These are phyloP conservation scores for Cordilura impudica DNA, from an alignment of 2,888 invertebrate genomes.

Conservation along the genomic window DNA sequence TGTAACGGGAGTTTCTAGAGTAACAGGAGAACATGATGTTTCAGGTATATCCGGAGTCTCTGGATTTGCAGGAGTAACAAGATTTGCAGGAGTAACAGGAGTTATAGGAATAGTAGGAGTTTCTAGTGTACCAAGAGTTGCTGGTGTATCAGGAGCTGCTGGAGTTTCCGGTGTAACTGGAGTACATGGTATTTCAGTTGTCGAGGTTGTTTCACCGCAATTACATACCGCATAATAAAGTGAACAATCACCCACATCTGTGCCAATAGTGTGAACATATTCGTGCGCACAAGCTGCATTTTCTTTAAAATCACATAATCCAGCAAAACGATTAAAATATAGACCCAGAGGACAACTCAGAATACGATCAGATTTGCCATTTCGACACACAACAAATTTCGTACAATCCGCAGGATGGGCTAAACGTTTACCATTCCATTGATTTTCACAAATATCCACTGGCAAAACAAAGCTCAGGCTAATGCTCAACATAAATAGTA, in stretches of 20 bases:
- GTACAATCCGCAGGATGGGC: slow-evolving; percentile 66
- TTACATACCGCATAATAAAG: slow-evolving; percentile 52
- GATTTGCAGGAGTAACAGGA: not conserved
- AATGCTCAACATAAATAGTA: no score
- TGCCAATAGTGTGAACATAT: no score
- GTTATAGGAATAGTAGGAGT: not conserved
- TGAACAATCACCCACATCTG: no score
- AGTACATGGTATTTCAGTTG: not conserved
- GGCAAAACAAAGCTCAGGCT: no score
- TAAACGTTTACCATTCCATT: slow-evolving; percentile 67
- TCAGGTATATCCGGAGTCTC: not conserved
- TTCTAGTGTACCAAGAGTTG: not conserved
- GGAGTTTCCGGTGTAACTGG: not conserved
- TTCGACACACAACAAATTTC: slow-evolving; percentile 67
- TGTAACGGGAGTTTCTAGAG: not conserved
- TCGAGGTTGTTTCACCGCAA: not conserved
- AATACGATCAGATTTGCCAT: slow-evolving; percentile 55
- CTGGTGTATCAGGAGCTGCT: not conserved
- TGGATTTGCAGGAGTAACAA: not conserved
- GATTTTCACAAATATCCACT: slow-evolving; percentile 65
- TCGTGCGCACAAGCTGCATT: no score
- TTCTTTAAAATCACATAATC: slow-evolving; percentile 55
- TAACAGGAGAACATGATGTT: not conserved
- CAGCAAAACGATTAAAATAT: slow-evolving; percentile 53
- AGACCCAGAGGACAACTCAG: slow-evolving; percentile 53